Evolutionary conservation across 1,140 invertebrate genomes (phyloP).

Genomic region (Cataglyphis hispanica): DNA sequence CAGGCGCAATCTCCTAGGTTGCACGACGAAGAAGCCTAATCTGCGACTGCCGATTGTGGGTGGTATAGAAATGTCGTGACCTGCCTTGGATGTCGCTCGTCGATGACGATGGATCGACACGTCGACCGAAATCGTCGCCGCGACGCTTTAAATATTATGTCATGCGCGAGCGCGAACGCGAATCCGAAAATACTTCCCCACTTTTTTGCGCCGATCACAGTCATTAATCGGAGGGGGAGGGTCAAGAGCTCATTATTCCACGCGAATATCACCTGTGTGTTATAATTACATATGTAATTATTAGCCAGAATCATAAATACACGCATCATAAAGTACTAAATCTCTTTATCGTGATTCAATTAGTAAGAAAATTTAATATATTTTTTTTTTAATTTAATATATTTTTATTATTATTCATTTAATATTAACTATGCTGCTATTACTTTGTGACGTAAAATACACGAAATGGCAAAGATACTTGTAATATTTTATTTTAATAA

Average conservation of each 20-base stretch:
- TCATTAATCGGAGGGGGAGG: neutral
- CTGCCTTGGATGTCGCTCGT: slow-evolving; percentile 20
- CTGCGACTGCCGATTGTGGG: slow-evolving; percentile 48
- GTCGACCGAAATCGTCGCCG: slow-evolving; percentile 33
- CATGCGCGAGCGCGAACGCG: slow-evolving; percentile 66
- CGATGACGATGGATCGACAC: slow-evolving; percentile 54
- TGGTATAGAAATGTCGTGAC: neutral
- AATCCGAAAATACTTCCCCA: slow-evolving; percentile 54
- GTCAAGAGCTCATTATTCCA: neutral
- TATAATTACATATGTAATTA: slow-evolving; percentile 13
- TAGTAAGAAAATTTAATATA: neutral
- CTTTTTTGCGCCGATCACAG: neutral
- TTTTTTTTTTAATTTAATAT: neutral
- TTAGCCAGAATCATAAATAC: neutral
- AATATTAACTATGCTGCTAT: no score
- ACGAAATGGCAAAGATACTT: no score
- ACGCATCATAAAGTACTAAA: neutral
- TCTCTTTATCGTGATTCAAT: neutral
- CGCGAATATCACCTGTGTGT: slow-evolving; percentile 1
- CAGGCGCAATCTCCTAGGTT: slow-evolving; percentile 13
- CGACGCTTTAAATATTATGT: slow-evolving; percentile 76
- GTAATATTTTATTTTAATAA: no score
- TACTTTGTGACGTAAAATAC: neutral
- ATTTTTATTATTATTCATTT: neutral
- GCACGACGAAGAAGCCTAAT: slow-evolving; percentile 44